Base-by-base conservation (phyloP, 2,113 vertebrate genomes). In the Herpailurus yagouaroundi region DNA sequence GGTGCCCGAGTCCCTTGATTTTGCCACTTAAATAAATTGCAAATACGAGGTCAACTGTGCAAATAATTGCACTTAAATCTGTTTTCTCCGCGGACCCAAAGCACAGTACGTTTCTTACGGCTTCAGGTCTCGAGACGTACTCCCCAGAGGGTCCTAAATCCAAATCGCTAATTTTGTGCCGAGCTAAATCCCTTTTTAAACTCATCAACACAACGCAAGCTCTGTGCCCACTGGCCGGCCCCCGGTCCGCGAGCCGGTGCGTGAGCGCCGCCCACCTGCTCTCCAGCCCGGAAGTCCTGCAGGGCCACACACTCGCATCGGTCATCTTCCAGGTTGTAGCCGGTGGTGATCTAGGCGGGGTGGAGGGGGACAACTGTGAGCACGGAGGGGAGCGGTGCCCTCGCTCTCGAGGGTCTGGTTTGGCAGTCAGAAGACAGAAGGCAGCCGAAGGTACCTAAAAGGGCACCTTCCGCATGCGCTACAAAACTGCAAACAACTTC, bases 281-380 rank as follows among this genome's bases (percentile, higher is more conserved):
- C 99, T 4, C 99, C 99, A 83, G 99, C 98, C 97, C 99, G 99
- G 97, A 99, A 99, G 97, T 99, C 99, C 89, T 99, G 99, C 95
- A 99, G 99, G 0, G 99, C 99, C 45, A 99, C 99, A 85, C 99
- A 99, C 96, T 99, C 99, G 50, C 99, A 99, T 23, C 99, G 99
- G 98, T 99, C 99, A n/a, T 99, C 99, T 98, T 99, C 99, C 96
- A 99, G 98, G 98, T 99, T 99, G 98, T 99, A 99, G 69, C 99
- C 99, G 0, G 99, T 99, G 25, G 99, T 99, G 97, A 99, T 99
- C 99, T 99, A 93, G 41, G 27, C 95, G 80, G 19, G 50, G 95
- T 84, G 96, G 64, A 95, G 79, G 48, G 89, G 52, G 13, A 91
- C 68, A 45, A 9, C 27, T 31, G 41, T 77, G 41, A 77, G 74